Base-by-base conservation (phyloP, 1,140 invertebrate genomes). In the Archivesica marissinica region DNA sequence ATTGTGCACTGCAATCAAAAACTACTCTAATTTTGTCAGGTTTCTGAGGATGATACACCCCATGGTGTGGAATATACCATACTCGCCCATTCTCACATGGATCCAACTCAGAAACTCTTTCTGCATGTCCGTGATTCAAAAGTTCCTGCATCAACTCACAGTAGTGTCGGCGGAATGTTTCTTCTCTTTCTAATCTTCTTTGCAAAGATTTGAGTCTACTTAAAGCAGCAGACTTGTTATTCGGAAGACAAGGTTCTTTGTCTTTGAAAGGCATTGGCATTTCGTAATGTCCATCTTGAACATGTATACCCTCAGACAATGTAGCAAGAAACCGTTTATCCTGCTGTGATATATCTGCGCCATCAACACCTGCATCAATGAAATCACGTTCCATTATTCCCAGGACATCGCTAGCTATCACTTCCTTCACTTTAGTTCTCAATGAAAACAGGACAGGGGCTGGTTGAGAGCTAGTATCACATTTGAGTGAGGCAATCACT, bases 31-130 rank as follows among this genome's bases (percentile, higher is more conserved):
- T 11, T 61, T 88, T 89, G 23, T 61, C 56, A 38, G 83, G 79
- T 56, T 88, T 89, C 30, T 83, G 54, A 13, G 70, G 70, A 38
- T 87, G 77, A 38, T 82, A 79, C 33, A 87, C 86, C 3, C 81
- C 76, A 54, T 89, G 87, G 54, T 89, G 87, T n/a, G 87, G 54
- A 15, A 90, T 41, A 56, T 88, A 89, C 88, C 89, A 89, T n/a
- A 47, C 72, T 52, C 25, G 20, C 15, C 23, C 66, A 70, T 72
- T 79, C 76, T 39, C 33, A 20, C 23, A 9, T 30, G 0, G 33
- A 3, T 44, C 30, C 17, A n/a, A 61, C 25, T 41, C 25, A 28
- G 59, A 28, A 76, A 64, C 75, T 38, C n/a, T 52, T 76, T 87
- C 86, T 11, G 80, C 70, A 72, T 70, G 61, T 9, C 80, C 80